Conservation (phyloP, 2,113 vertebrate genomes). For the Oreochromis aureus region DNA sequence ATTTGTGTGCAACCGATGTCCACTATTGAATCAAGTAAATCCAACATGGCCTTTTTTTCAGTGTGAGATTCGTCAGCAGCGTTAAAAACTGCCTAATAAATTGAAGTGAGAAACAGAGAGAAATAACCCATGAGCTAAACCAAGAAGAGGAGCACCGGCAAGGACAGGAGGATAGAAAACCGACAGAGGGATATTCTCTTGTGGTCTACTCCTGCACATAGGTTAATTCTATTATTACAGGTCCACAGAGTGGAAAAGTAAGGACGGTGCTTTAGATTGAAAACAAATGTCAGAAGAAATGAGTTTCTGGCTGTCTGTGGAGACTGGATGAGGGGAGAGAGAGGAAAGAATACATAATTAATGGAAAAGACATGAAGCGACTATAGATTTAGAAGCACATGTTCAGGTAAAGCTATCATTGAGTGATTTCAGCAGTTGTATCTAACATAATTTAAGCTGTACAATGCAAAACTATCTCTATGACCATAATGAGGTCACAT, state of each 20-base stretch:
- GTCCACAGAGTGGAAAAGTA: constrained; percentile 61
- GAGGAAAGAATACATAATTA: neutral
- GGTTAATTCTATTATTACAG: constrained; percentile 73
- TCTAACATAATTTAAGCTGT: neutral
- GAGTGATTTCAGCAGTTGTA: neutral
- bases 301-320: constrained; percentile 22
- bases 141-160: neutral
- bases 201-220: constrained; percentile 43
- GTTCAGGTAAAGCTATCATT: neutral
- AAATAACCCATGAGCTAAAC: neutral
- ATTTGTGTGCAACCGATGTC: no score
- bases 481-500: neutral
- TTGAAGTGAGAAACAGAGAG: neutral
- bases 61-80: neutral
- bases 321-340: neutral
- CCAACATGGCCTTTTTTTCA: no score
- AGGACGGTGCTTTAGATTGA: constrained; percentile 66
- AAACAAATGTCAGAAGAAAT: constrained; percentile 76
- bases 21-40: no score
- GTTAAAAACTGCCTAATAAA: neutral
- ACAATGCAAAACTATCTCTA: neutral
- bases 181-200: constrained; percentile 19
- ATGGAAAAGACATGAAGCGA: neutral
- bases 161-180: constrained; percentile 29
- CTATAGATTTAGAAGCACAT: neutral